Conservation (phyloP, 2,888 invertebrate species). For the Dolichomitus sp. region DNA sequence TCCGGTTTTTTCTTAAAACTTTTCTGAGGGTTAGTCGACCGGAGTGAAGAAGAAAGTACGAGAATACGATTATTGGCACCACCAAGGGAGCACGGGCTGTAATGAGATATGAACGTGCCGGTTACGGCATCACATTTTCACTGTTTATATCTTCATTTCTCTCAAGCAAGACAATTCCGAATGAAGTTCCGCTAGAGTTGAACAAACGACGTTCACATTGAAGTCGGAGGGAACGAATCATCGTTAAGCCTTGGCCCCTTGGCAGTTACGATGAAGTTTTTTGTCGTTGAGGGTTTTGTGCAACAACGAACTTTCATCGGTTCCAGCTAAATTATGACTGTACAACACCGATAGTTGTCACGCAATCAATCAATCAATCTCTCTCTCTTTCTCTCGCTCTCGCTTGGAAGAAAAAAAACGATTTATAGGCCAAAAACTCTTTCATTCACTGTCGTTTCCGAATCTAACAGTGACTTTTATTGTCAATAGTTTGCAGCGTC, state of each 20-base stretch:
- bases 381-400: too few relatives aligned
- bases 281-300: not conserved
- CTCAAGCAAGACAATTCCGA: slow-evolving; percentile 18
- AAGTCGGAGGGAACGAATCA: not conserved
- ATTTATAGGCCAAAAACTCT: not conserved
- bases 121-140: slow-evolving; percentile 28
- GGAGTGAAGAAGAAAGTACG: slow-evolving; percentile 28
- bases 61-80: slow-evolving; percentile 57
- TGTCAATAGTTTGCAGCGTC: not conserved
- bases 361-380: too few relatives aligned
- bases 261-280: not conserved
- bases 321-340: not conserved
- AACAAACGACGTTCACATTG: not conserved
- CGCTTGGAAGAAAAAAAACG: too few relatives aligned
- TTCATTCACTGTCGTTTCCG: not conserved
- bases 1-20: slow-evolving; percentile 23
- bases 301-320: not conserved
- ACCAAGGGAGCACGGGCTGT: slow-evolving; percentile 23
- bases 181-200: not conserved
- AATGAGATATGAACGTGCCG: slow-evolving; percentile 29
- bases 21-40: slow-evolving; percentile 19
- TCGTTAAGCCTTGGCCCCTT: not conserved
- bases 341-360: too few relatives aligned
- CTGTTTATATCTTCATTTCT: slow-evolving; percentile 29
- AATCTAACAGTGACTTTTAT: not conserved